A percentile compares a stretch with the other conserved stretches of the same genome.
Conservation (phyloP, 1,140 invertebrate genomes). For the Bombus sylvicola region DNA sequence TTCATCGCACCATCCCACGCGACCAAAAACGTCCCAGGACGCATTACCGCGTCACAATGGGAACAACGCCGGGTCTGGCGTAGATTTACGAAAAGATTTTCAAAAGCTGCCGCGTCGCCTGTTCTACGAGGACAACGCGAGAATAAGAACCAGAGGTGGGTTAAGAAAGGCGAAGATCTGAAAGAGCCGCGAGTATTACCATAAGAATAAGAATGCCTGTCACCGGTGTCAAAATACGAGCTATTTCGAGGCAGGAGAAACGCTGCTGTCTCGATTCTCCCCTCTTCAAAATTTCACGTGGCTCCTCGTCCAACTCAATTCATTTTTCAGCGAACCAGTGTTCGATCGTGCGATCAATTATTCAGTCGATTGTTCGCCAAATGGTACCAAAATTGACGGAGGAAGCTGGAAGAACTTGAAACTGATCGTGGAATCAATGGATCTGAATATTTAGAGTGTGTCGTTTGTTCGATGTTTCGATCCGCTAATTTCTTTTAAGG, state of each 20-base stretch:
- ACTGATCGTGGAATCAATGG: neutral
- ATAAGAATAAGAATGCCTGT: constrained; percentile 63
- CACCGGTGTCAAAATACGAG: constrained; percentile 66
- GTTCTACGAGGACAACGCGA: constrained; percentile 37
- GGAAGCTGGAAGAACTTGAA: neutral
- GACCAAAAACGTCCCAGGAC: constrained; percentile 15
- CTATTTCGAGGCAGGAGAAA: constrained; percentile 41
- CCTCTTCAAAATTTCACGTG: constrained; percentile 49
- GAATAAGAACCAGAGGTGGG: neutral
- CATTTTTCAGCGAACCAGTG: constrained; percentile 3
- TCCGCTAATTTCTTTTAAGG: no score
- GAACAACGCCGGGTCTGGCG: neutral
- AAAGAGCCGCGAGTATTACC: constrained; percentile 53
- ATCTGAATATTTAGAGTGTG: neutral
- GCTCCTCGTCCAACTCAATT: neutral
- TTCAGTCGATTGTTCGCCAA: neutral
- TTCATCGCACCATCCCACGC: constrained; percentile 5
- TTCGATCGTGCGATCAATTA: constrained; percentile 9
- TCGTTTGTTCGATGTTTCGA: neutral
- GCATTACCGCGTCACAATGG: constrained; percentile 47
- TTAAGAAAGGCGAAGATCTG: neutral
- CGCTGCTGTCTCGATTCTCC: constrained; percentile 1
- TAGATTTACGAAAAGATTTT: constrained; percentile 43
- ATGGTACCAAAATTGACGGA: no score
- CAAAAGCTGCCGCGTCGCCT: constrained; percentile 28